Base-by-base conservation (phyloP, 2,113 vertebrate species). In the Coryphaenoides rupestris region DNA sequence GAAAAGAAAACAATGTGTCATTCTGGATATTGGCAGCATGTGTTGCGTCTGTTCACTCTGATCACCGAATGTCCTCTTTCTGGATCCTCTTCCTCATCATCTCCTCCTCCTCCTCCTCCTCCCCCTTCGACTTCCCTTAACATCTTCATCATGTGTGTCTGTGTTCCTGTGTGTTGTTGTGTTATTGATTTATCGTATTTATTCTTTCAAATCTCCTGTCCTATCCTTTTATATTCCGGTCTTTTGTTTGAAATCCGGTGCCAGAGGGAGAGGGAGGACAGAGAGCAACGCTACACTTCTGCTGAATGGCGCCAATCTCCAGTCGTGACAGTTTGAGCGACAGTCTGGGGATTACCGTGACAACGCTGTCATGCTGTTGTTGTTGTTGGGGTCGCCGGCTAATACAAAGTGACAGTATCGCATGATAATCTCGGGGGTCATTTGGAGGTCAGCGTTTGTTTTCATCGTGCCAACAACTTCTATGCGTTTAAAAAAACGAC, bases 321-420 rank as follows among this genome's bases (percentile, higher is more conserved):
- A 68, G 63, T 81, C 82, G 78, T 75, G 72, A 69, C 72, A 40
- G 33, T 40, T 40, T 52, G 65, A 59, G 62, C 72, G 74, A 61
- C 75, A 77, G 69, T 22, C 9, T 62, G 72, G n/a, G 72, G 77
- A 85, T 86, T 88, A 81, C 72, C 71, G 70, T 72, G 74, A n/a
- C 78, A 85, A 68, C 80, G 79, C 77, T 83, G 78, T 84, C 78
- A 74, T 73, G 73, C 72, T 76, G 79, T 84, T 80, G 73, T 79
- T 69, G 77, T 74, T 28, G 62, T 40, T 40, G n/a, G n/a, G n/a
- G n/a, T n/a, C n/a, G 28, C 55, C 55, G 47, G 62, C 64, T 82
- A 84, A 79, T 79, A 65, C 70, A 65, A 77, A 78, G 76, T 84
- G 81, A 85, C 79, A 76, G 74, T 78, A 83, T 69, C 81, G 72